Evolutionary conservation across 2,797 vertebrate genomes (phyloP), one percentile per base, ranked within the genome.

Genomic region (Simalia tracyae): DNA sequence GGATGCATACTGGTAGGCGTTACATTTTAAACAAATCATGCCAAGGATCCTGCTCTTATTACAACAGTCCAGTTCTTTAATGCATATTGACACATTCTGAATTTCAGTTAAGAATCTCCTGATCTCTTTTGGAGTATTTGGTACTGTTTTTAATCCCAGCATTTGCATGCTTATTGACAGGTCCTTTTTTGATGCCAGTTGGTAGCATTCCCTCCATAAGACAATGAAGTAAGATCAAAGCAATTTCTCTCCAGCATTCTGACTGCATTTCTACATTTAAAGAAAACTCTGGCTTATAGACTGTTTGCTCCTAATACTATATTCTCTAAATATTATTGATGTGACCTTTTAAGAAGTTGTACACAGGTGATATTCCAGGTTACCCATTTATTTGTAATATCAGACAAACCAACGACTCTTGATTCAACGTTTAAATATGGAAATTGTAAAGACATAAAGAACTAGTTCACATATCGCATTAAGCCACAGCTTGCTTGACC

Each of bases 1-100:
- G 92, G 60, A 4, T 12, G 89, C 89, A 63, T 91, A 14, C 61
- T 0, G 89, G 86, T 11, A 50, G 90, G n/a, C 90, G 96, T 95
- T 90, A 26, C 46, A 2, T 64, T 92, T 90, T 0, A 0, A 64
- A 15, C 42, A 84, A 26, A 90, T 2, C 60, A 59, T 19, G 57
- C 89, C 54, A 59, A 92, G 72, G 0, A 0, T 64, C 0, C 59
- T 28, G 91, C 22, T 61, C 0, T 0, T 56, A 31, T 91, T 24
- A 31, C 1, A 14, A 5, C 28, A 0, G 0, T 1, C 26, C 31
- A 31, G 11, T 59, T 63, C 19, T 59, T 15, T 68, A 93, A 85
- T 84, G 15, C 22, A 54, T 19, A 57, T 46, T 22, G n/a, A 31
- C 59, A 86, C 0, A 0, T 17, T 66, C 84, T 0, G 8, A 0